A percentile compares a stretch with the other conserved stretches of the same genome.
Conservation (phyloP, 2,797 vertebrate species). For the Dallia pectoralis region DNA sequence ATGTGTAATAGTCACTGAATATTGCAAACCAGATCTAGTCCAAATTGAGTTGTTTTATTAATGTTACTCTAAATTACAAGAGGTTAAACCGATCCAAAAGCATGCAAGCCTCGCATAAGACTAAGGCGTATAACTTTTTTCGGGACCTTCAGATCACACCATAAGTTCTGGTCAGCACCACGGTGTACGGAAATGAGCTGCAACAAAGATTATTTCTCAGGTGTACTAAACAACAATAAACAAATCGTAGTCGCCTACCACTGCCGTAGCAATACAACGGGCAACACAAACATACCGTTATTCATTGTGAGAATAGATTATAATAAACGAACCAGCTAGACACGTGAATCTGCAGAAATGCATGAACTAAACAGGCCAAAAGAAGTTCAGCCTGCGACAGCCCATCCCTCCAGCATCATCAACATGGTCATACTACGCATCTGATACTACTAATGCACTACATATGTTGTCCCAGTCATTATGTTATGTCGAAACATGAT, state of each 20-base stretch:
- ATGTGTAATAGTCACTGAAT: neutral
- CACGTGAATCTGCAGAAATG: neutral
- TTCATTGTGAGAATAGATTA: neutral
- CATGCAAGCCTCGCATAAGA: too few species aligned
- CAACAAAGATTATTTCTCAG: too few species aligned
- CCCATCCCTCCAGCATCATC: neutral
- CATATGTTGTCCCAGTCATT: too few species aligned
- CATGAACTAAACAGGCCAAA: neutral
- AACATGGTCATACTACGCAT: neutral
- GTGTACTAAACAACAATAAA: too few species aligned
- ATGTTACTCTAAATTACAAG: too few species aligned
- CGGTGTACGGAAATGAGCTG: too few species aligned
- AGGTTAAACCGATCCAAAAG: neutral
- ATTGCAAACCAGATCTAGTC: too few species aligned
- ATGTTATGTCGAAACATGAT: too few species aligned
- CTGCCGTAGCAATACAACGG: too few species aligned
- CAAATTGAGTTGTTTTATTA: too few species aligned
- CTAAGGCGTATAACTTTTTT: neutral
- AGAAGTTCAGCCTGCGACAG: neutral
- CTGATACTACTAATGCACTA: neutral
- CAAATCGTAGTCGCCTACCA: too few species aligned
- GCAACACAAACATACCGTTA: neutral
- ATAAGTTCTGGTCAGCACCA: neutral
- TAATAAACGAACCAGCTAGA: neutral
- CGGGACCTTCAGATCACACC: neutral